These are phyloP conservation scores for Pseudochirops corinnae DNA, from an alignment of 2,797 vertebrate species.

Conservation along the genomic window DNA sequence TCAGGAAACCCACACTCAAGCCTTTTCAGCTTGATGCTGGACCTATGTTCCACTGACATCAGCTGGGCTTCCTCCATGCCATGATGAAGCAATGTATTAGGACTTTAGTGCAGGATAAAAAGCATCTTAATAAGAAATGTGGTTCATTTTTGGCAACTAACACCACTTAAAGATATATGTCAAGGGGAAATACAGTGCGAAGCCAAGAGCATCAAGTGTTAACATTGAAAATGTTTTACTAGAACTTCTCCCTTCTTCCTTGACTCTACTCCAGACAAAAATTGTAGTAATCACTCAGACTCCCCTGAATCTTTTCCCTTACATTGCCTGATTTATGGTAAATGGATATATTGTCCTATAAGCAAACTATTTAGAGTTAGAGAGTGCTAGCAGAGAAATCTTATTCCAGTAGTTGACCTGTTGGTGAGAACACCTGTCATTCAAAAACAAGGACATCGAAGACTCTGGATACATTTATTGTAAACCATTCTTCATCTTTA, in stretches of 20 bases:
- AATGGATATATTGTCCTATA: constrained; percentile 54
- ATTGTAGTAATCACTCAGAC: not conserved
- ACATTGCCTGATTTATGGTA: constrained; percentile 41
- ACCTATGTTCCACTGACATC: not conserved
- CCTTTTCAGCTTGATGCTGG: not conserved
- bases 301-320: constrained; percentile 30
- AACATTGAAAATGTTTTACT: not conserved
- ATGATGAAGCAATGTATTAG: not conserved
- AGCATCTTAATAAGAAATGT: not conserved
- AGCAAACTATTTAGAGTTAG: constrained; percentile 36
- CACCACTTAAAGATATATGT: not conserved
- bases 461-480: constrained; percentile 63
- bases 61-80: not conserved
- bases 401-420: constrained; percentile 10
- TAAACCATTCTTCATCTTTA: constrained; percentile 63
- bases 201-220: not conserved
- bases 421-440: constrained; percentile 64
- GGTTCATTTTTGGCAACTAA: rapidly evolving
- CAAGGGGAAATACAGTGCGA: not conserved
- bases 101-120: not conserved
- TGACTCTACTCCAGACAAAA: rapidly evolving
- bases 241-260: not conserved
- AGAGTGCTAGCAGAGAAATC: constrained; percentile 21
- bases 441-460: constrained; percentile 66
- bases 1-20: not conserved